Percentiles rank a stretch among this genome's conserved stretches.
These are phyloP conservation scores for Numenius arquata DNA, from an alignment of 2,113 vertebrate genomes.

Conservation along the genomic window DNA sequence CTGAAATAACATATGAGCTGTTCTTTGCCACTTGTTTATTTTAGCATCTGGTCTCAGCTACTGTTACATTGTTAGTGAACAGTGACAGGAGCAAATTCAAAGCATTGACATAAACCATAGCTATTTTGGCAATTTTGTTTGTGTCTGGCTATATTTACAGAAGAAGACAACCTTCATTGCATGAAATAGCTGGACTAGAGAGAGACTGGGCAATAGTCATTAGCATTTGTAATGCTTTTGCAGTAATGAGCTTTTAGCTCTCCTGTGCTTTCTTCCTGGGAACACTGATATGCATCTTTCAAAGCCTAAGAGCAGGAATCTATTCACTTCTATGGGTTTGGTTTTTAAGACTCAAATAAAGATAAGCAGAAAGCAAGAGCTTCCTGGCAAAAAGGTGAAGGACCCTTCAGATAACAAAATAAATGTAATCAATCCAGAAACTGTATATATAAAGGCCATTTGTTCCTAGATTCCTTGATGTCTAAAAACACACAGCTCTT, in stretches of 20 bases:
- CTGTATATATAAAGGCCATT: background rate
- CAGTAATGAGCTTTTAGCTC: background rate
- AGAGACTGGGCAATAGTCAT: background rate
- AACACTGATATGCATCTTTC: background rate
- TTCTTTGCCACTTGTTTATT: background rate
- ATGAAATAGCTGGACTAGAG: background rate
- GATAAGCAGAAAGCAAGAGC: background rate
- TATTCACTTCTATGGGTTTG: background rate
- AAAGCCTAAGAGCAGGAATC: background rate
- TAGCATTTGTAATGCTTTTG: background rate
- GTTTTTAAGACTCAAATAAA: background rate
- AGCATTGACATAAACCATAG: background rate
- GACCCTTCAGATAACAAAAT: background rate
- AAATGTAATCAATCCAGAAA: background rate
- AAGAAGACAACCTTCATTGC: background rate
- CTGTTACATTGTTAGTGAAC: background rate
- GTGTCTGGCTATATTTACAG: background rate
- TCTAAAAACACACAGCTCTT: background rate
- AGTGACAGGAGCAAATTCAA: background rate
- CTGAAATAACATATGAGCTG: background rate
- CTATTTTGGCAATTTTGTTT: background rate
- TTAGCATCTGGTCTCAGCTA: constrained; percentile 13
- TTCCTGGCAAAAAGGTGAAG: background rate
- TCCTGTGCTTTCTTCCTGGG: background rate
- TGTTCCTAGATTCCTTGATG: background rate